Evolutionary conservation across 2,888 invertebrate species (phyloP).

Genomic region (Stenodema calcarata): DNA sequence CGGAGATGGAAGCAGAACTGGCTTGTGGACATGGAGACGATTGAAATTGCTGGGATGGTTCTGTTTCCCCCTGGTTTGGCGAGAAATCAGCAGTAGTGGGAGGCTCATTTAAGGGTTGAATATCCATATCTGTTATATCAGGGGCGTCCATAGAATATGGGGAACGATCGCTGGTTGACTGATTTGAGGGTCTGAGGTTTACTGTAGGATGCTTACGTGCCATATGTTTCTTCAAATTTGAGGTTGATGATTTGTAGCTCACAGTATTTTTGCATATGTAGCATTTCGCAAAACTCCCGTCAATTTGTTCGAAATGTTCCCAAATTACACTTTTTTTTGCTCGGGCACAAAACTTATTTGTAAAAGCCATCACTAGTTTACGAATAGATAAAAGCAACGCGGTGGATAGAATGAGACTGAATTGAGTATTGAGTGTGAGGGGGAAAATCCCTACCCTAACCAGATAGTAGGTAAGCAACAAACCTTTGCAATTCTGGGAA

Average conservation of each 20-base stretch:
- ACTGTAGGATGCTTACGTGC: slow-evolving; percentile 47
- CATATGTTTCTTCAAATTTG: slow-evolving; percentile 49
- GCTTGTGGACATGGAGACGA: too few relatives aligned
- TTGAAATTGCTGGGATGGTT: neutral
- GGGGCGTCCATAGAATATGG: too few relatives aligned
- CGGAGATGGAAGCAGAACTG: neutral
- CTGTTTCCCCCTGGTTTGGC: neutral
- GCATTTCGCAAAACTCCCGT: slow-evolving; percentile 1
- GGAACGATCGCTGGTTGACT: neutral
- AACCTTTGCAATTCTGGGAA: too few relatives aligned
- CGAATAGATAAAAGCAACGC: too few relatives aligned
- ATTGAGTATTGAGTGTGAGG: too few relatives aligned
- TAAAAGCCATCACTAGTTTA: too few relatives aligned
- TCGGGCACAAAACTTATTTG: too few relatives aligned
- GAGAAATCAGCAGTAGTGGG: neutral
- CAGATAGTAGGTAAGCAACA: too few relatives aligned
- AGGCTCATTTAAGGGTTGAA: neutral
- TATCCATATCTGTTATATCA: neutral
- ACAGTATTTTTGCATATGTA: slow-evolving; percentile 44
- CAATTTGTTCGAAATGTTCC: slow-evolving; percentile 26
- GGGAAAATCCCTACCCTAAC: too few relatives aligned
- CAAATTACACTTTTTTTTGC: slow-evolving; percentile 21
- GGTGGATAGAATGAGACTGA: too few relatives aligned
- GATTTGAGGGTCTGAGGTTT: neutral
- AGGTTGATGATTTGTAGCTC: slow-evolving; percentile 46